These are phyloP conservation scores for Plutomurus gul DNA, from an alignment of 1,140 invertebrate species.

Conservation along the genomic window DNA sequence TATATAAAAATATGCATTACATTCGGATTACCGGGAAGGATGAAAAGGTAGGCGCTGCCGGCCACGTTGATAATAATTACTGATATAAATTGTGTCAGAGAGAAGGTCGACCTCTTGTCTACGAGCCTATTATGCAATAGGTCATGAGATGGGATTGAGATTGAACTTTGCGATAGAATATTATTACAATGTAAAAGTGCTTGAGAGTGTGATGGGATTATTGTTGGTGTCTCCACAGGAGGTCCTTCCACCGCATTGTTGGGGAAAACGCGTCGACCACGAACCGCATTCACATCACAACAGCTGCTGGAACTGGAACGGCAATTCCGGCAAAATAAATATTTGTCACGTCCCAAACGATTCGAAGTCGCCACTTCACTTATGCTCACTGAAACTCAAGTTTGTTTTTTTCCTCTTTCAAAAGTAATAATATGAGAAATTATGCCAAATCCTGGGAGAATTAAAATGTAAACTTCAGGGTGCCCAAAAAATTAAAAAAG, in stretches of 20 bases:
- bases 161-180: background rate
- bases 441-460: no score
- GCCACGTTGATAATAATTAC: no score
- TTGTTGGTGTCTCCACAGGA: conserved; percentile 59
- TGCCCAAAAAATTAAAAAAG: no score
- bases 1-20: no score
- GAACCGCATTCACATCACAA: conserved; percentile 97
- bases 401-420: conserved; percentile 59
- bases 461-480: no score
- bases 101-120: no score
- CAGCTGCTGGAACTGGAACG: conserved; percentile 97
- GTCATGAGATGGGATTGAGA: background rate
- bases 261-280: conserved; percentile 91
- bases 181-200: background rate
- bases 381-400: conserved; percentile 98
- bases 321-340: conserved; percentile 98
- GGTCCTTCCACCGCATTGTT: conserved; percentile 75
- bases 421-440: no score
- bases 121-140: no score
- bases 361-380: conserved; percentile 98
- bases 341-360: conserved; percentile 94
- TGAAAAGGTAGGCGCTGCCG: no score
- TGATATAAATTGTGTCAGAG: no score
- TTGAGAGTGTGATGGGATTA: no score
- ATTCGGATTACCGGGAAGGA: no score